phyloP scores from a whole-genome alignment of 2,113 vertebrate species.

The Turnix velox region DNA sequence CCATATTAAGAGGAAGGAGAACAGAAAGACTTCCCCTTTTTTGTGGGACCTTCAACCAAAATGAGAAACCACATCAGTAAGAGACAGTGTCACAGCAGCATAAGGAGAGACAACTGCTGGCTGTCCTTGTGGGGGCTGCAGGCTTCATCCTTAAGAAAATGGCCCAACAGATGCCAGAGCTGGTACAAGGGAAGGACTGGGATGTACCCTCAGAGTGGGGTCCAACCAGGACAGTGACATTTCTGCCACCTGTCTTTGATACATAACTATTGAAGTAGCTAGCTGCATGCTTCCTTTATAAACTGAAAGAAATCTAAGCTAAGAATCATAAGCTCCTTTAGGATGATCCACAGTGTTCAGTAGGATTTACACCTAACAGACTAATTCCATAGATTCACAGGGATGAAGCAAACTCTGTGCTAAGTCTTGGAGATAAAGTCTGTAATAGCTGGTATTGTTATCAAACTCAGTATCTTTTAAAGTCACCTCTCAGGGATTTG shows the following conservation, averaged over 20 bases:
- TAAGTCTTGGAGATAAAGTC: neutral
- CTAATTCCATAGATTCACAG: neutral
- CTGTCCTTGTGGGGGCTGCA: neutral
- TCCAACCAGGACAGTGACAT: neutral
- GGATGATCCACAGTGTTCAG: neutral
- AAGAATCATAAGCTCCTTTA: neutral
- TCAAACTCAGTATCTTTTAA: neutral
- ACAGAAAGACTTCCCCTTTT: neutral
- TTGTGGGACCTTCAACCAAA: neutral
- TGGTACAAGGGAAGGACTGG: neutral
- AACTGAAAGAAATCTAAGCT: neutral
- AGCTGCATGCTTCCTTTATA: no score
- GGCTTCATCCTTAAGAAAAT: neutral
- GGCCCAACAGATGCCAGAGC: neutral
- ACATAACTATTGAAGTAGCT: neutral
- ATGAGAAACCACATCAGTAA: neutral
- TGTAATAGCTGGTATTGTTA: neutral
- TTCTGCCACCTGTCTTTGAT: neutral
- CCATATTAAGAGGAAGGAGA: neutral
- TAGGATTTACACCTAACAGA: neutral
- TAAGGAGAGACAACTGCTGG: neutral
- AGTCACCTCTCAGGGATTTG: neutral
- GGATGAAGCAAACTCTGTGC: neutral
- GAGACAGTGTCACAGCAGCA: neutral
- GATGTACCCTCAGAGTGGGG: no score